A percentile compares a stretch with the other conserved stretches of the same genome.
These are phyloP conservation scores for Camponotus floridanus DNA, from an alignment of 1,140 invertebrate species.

Conservation along the genomic window DNA sequence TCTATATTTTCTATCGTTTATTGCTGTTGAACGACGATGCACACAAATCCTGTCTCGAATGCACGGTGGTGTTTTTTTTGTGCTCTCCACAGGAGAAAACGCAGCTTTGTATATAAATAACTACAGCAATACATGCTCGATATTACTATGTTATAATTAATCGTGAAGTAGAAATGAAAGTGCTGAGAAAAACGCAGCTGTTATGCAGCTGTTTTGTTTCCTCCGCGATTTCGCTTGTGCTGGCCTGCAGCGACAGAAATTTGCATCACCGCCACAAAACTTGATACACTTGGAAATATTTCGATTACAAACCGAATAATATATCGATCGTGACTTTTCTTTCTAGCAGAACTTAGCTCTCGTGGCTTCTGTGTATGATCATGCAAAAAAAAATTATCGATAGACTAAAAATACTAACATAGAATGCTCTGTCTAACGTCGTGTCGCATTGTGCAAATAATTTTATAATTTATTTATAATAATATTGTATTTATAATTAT, in stretches of 20 bases:
- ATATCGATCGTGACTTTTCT: not conserved
- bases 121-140: not conserved
- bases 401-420: conserved; percentile 10
- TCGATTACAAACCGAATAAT: too few relatives aligned
- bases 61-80: not conserved
- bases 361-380: not conserved
- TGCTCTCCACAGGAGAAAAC: not conserved
- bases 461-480: conserved; percentile 33
- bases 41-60: not conserved
- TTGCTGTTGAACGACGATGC: not conserved
- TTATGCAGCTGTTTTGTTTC: conserved; percentile 52
- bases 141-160: conserved; percentile 49
- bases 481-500: too few relatives aligned
- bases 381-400: not conserved
- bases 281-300: not conserved
- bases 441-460: conserved; percentile 13
- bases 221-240: conserved; percentile 28
- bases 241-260: conserved; percentile 7
- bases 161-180: conserved; percentile 38
- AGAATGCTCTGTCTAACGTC: conserved; percentile 6
- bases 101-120: not conserved
- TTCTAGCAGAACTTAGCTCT: not conserved
- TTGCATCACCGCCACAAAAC: not conserved
- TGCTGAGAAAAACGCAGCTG: conserved; percentile 58
- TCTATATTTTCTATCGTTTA: not conserved